Evolutionary conservation across 2,888 invertebrate genomes (phyloP).

Genomic region (Syrista parreyssii): DNA sequence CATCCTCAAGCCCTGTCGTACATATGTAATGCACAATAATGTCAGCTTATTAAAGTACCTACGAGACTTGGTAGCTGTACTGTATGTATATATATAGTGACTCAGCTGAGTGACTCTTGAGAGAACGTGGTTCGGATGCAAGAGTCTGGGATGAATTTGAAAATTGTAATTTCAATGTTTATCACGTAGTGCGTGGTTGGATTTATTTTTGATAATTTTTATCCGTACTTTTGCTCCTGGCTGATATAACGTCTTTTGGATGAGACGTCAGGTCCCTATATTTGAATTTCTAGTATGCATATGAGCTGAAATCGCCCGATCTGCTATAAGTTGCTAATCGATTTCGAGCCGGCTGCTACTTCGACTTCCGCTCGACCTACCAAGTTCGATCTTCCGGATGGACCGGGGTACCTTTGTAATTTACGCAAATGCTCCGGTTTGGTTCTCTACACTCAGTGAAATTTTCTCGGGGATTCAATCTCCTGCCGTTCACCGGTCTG

Average conservation of each 20-base stretch:
- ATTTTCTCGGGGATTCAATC: neutral
- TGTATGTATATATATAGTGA: neutral
- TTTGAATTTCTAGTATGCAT: neutral
- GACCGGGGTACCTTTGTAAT: constrained; percentile 29
- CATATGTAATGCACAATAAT: constrained; percentile 26
- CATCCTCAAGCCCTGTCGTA: too few species aligned
- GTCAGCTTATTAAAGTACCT: constrained; percentile 37
- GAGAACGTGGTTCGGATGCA: neutral
- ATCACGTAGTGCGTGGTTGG: too few species aligned
- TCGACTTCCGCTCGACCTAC: neutral
- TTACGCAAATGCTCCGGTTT: constrained; percentile 12
- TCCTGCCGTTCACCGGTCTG: neutral
- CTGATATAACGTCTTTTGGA: too few species aligned
- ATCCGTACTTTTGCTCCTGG: too few species aligned
- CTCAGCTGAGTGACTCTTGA: neutral
- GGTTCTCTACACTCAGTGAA: neutral
- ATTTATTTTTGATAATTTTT: too few species aligned
- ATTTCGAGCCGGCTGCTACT: neutral
- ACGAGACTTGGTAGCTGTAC: neutral
- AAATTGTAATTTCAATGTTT: neutral
- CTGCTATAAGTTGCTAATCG: neutral
- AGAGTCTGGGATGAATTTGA: neutral
- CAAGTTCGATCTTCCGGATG: constrained; percentile 1
- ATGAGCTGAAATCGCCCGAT: neutral
- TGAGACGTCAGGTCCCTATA: neutral